These are phyloP conservation scores for Indri indri DNA, from an alignment of 2,113 vertebrate genomes.

Conservation along the genomic window DNA sequence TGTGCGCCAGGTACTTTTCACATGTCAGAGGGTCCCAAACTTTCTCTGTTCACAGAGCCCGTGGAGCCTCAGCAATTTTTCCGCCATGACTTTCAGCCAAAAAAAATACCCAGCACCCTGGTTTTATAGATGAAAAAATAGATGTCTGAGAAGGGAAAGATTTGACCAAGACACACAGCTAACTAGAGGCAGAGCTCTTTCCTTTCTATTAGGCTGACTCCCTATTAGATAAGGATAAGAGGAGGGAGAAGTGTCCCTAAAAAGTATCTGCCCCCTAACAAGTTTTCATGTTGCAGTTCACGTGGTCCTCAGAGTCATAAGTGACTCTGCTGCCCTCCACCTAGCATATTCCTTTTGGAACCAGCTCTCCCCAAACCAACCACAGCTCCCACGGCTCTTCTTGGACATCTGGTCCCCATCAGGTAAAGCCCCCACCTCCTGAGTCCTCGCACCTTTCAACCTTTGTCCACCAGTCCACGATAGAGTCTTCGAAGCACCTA, in stretches of 20 bases:
- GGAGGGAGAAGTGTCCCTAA: not conserved
- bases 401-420: not conserved
- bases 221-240: not conserved
- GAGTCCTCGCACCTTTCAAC: not conserved
- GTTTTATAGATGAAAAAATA: not conserved
- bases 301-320: not conserved
- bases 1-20: not conserved
- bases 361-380: not conserved
- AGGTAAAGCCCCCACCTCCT: not conserved
- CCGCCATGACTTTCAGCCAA: not conserved
- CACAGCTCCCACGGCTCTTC: not conserved
- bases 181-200: not conserved
- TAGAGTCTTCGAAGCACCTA: not conserved
- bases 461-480: not conserved
- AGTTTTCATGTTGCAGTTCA: not conserved
- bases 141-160: not conserved
- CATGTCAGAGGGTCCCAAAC: not conserved
- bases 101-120: constrained; percentile 1
- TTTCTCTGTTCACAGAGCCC: not conserved
- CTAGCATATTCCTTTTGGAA: not conserved
- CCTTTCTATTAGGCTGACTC: not conserved
- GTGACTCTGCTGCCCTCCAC: not conserved
- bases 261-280: not conserved
- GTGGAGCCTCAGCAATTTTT: not conserved
- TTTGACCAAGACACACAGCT: not conserved